Evolutionary conservation across 1,140 invertebrate genomes (phyloP).

Genomic region (Oreohelix idahoensis): DNA sequence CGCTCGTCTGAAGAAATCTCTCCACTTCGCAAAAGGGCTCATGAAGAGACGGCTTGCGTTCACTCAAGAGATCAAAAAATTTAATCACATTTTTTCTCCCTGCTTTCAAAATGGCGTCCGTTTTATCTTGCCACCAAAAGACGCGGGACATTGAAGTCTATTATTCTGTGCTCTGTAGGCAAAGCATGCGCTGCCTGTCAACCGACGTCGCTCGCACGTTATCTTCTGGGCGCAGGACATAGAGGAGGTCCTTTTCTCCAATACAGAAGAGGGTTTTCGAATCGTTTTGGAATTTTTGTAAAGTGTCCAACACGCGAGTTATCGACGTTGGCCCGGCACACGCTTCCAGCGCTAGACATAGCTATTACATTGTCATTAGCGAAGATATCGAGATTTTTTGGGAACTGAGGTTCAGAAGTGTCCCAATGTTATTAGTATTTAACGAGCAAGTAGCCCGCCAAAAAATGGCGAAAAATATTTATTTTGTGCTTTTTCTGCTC

Average conservation of each 20-base stretch:
- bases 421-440: no score
- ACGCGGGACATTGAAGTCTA: not conserved
- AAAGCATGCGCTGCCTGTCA: conserved; percentile 16
- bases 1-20: conserved; percentile 30
- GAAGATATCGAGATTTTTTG: no score
- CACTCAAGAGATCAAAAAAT: not conserved
- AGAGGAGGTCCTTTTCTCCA: not conserved
- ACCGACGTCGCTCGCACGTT: not conserved
- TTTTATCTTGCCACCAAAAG: not conserved
- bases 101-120: not conserved
- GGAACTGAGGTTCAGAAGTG: no score
- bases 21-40: not conserved
- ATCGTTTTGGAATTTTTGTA: no score
- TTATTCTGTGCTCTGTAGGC: conserved; percentile 17
- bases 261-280: no score
- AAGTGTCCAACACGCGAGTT: no score
- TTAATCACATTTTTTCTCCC: conserved; percentile 16
- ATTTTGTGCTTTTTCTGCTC: no score
- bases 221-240: not conserved
- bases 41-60: not conserved
- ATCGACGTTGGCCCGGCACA: no score
- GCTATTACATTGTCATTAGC: no score
- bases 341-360: no score
- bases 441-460: no score
- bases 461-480: no score